Evolutionary conservation across 2,797 vertebrate genomes (phyloP).

Genomic region (Chelidonichthys spinosus): DNA sequence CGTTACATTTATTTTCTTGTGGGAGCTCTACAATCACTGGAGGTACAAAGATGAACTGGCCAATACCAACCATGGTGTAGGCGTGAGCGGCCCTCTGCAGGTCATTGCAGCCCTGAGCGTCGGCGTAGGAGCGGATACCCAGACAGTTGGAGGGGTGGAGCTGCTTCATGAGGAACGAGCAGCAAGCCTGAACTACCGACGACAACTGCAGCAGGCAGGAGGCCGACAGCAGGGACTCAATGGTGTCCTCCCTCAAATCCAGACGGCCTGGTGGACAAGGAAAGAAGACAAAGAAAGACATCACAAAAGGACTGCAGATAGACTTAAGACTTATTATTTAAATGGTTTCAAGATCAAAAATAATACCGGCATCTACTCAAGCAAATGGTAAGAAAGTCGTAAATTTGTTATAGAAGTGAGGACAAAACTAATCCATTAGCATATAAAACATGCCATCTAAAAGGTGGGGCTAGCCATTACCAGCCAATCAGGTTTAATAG

Average conservation of each 20-base stretch:
- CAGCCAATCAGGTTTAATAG: too few relatives aligned
- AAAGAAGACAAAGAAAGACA: background rate
- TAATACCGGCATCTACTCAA: background rate
- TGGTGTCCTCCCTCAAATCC: conserved; percentile 96
- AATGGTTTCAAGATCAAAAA: background rate
- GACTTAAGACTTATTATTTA: conserved; percentile 8
- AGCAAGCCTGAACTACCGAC: conserved; percentile 96
- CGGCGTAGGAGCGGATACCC: conserved; percentile 96
- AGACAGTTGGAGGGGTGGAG: conserved; percentile 99
- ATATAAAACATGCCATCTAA: background rate
- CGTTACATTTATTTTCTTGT: conserved; percentile 13
- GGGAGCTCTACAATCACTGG: background rate
- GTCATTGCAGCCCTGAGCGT: conserved; percentile 95
- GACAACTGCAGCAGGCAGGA: conserved; percentile 97
- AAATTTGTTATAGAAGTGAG: background rate
- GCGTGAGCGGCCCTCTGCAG: conserved; percentile 96
- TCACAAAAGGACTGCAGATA: background rate
- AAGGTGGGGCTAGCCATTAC: too few relatives aligned
- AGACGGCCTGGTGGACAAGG: conserved; percentile 86
- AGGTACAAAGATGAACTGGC: background rate
- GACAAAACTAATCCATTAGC: background rate
- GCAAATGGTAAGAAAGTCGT: background rate
- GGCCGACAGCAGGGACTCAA: conserved; percentile 95
- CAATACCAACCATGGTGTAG: conserved; percentile 94
- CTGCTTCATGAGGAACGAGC: conserved; percentile 96